These are phyloP conservation scores for Abscondita cerata DNA, from an alignment of 2,888 invertebrate genomes.

Conservation along the genomic window DNA sequence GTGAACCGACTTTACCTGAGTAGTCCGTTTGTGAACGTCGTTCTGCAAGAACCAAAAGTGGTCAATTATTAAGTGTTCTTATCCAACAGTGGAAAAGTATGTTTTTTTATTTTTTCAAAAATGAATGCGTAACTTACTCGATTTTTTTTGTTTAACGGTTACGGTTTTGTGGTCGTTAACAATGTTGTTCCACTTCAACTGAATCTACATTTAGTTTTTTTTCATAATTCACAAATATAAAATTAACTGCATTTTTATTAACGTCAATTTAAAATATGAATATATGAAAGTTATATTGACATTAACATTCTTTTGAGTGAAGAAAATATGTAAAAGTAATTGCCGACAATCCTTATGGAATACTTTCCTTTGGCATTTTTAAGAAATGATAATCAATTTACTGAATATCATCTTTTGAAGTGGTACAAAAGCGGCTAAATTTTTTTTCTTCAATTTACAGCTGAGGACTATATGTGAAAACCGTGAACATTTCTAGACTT, in stretches of 20 bases:
- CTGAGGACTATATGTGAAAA: no score
- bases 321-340: constrained; percentile 8
- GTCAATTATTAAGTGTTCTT: constrained; percentile 13
- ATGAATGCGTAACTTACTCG: neutral
- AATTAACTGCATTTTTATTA: neutral
- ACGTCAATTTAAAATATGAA: neutral
- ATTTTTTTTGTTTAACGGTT: neutral
- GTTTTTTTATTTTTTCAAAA: neutral
- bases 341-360: neutral
- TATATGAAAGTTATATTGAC: constrained; percentile 8
- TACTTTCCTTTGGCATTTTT: constrained; percentile 14
- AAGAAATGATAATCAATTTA: constrained; percentile 4
- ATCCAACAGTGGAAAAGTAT: neutral
- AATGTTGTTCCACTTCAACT: no score
- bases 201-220: no score
- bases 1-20: constrained; percentile 54
- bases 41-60: constrained; percentile 34
- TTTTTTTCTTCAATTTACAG: no score
- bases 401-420: no score
- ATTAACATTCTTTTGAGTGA: neutral
- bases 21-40: constrained; percentile 47
- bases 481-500: no score
- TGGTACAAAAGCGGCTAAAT: no score
- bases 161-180: constrained; percentile 2
- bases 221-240: no score